Evolutionary conservation across 1,140 invertebrate genomes (phyloP).

Genomic region (Zaprionus taronus): DNA sequence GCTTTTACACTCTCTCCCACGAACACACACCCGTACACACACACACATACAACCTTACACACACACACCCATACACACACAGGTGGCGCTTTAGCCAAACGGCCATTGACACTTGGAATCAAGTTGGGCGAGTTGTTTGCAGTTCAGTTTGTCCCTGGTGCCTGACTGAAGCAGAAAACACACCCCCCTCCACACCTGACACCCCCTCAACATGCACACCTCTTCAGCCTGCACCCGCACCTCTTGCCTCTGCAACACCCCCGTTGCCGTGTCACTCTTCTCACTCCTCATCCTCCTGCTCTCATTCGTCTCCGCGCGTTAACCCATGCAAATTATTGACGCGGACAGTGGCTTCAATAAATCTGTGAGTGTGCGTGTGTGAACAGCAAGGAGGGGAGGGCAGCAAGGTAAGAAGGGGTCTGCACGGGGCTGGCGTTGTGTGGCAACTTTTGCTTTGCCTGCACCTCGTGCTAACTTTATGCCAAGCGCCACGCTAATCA

Average conservation of each 20-base stretch:
- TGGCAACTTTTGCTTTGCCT: slow-evolving; percentile 64
- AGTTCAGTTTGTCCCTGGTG: slow-evolving; percentile 30
- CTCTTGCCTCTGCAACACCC: neutral
- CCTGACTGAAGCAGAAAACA: slow-evolving; percentile 32
- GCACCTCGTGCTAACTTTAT: slow-evolving; percentile 43
- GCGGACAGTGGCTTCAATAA: slow-evolving; percentile 74
- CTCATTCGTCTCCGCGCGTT: slow-evolving; percentile 34
- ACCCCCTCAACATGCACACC: slow-evolving; percentile 12
- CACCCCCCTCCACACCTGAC: neutral
- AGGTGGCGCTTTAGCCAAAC: slow-evolving; percentile 54
- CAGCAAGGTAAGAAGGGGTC: neutral
- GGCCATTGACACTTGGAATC: slow-evolving; percentile 67
- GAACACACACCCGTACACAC: slow-evolving; percentile 4
- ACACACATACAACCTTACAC: neutral
- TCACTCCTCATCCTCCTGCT: too few species aligned
- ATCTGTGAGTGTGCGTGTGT: slow-evolving; percentile 43
- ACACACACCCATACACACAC: slow-evolving; percentile 26
- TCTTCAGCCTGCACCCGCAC: neutral
- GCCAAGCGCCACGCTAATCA: slow-evolving; percentile 73
- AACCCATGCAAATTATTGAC: slow-evolving; percentile 80
- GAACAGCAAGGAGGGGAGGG: neutral
- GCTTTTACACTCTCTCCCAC: slow-evolving; percentile 65
- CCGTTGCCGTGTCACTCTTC: neutral
- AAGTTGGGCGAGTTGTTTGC: slow-evolving; percentile 46
- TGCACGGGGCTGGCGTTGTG: slow-evolving; percentile 16